Base-by-base conservation (phyloP, 2,797 vertebrate genomes). In the Coregonus ussuriensis region DNA sequence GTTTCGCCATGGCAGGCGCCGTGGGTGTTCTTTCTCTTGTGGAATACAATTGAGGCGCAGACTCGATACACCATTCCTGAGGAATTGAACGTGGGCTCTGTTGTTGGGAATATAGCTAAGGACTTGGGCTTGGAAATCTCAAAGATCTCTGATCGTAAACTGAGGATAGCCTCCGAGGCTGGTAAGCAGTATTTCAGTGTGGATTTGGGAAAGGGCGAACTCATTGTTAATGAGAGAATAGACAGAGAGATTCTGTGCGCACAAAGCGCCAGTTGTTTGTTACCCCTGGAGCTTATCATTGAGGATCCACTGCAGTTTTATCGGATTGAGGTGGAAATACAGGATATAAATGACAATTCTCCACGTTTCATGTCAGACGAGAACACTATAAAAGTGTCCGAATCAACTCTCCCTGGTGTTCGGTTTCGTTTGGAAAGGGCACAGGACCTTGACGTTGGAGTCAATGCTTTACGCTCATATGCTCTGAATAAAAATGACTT, bases 61-160 rank as follows among this genome's bases (percentile, higher is more conserved):
- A 85, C 89, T 74, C 89, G 72, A 37, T 93, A 93, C 69, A 78
- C 81, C 0, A 87, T 94, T 87, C 88, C 87, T 0, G 93, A 94
- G 84, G 93, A 94, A 79, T 53, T 92, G 47, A 84, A 83, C 7
- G 88, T 83, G 66, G 90, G 90, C 16, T 91, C 90, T 1, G 66
- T 73, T 52, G 86, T 94, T 81, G 92, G 91, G 66, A 93, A 91
- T 86, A 81, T 94, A 25, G 90, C 85, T 21, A 92, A 91, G 73
- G 91, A 93, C 78, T 80, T 94, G 21, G 88, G 86, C 18, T 74
- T 93, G 76, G 82, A 77, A 54, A n/a, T 84, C 31, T 74, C 77
- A 15, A 88, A 90, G 21, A 79, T 92, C 56, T 81, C 81, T 75
- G 82, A 86, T 14, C 87, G 87, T 76, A 88, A 89, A 59, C 77